Evolutionary conservation across 2,888 invertebrate genomes (phyloP), one percentile per base, ranked within the genome.

Genomic region (Rotaria sp.): DNA sequence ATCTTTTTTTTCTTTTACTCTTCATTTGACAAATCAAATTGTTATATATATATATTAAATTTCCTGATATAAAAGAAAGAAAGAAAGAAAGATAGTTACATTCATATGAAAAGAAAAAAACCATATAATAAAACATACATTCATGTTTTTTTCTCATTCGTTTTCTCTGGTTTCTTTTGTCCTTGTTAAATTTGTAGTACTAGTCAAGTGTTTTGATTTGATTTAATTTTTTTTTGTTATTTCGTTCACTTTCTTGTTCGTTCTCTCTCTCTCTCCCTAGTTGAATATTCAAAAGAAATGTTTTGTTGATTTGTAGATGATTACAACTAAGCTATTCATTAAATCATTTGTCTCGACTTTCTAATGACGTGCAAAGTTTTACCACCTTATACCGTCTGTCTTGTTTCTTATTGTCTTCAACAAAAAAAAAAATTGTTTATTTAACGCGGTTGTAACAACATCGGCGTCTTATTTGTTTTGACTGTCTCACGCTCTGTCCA

Each of bases 301-400:
- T n/a, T n/a, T 55, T 30, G 30, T 59, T 59, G 57, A 21, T 67
- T 67, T 35, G 0, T 21, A 67, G 18, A 35, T 67, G 35, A 67
- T 67, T 67, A 35, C 18, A 38, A 35, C 67, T 67, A 35, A 67
- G 67, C 18, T 67, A 38, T n/a, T 21, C 35, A 35, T 35, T 35
- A 67, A 18, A 67, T 35, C 67, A 35, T 30, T 35, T 67, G 67
- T 67, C 67, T 67, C 67, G 67, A 67, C 67, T 35, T 35, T 67
- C 67, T 67, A 38, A 67, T 67, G 67, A 35, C 67, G 67, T 35
- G 18, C 67, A 67, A 67, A 35, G 67, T 67, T 67, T 67, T 67
- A 67, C 38, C 67, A 67, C 67, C 35, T 67, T 38, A 15, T 30
- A 67, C 7, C 7, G 67, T 67, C 35, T 67, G 35, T 67, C 67